Percentiles rank a stretch among this genome's conserved stretches.
These are phyloP conservation scores for Gymnoscopelus braueri DNA, from an alignment of 2,797 vertebrate species.

Conservation along the genomic window DNA sequence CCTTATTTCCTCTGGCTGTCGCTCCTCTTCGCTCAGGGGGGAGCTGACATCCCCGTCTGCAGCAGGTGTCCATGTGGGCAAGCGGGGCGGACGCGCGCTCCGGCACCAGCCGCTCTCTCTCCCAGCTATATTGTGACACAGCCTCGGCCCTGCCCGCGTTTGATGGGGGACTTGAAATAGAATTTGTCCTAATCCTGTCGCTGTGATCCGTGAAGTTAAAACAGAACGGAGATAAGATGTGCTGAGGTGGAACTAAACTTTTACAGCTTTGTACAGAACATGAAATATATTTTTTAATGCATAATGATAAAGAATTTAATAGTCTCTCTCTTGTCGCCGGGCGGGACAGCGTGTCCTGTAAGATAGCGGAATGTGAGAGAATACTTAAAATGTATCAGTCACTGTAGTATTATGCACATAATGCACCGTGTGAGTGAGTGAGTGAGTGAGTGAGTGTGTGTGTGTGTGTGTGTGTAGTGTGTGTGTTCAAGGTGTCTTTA, in stretches of 20 bases:
- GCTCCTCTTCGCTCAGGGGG: conserved; percentile 1
- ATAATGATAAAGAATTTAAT: conserved; percentile 25
- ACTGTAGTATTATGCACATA: not conserved
- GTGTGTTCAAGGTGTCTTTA: conserved; percentile 5
- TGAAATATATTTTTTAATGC: conserved; percentile 26
- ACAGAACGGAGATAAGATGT: conserved; percentile 12
- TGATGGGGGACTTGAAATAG: conserved; percentile 53
- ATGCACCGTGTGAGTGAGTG: conserved; percentile 13
- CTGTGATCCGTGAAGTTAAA: conserved; percentile 34
- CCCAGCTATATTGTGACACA: conserved; percentile 11
- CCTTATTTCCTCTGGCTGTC: not conserved
- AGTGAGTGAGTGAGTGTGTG: conserved; percentile 14
- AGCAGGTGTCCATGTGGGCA: conserved; percentile 19
- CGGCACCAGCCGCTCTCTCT: not conserved
- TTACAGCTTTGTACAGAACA: conserved; percentile 14
- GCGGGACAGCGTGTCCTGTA: not conserved
- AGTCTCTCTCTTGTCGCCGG: not conserved
- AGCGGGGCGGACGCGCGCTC: conserved; percentile 3
- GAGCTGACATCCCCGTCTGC: not conserved
- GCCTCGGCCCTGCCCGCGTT: conserved; percentile 30
- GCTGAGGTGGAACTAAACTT: conserved; percentile 37
- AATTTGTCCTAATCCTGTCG: conserved; percentile 32
- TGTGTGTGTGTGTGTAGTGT: conserved; percentile 2
- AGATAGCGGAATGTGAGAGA: not conserved
- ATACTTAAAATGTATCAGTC: not conserved